Conservation (phyloP, 2,797 vertebrate genomes). For the Tadarida brasiliensis region DNA sequence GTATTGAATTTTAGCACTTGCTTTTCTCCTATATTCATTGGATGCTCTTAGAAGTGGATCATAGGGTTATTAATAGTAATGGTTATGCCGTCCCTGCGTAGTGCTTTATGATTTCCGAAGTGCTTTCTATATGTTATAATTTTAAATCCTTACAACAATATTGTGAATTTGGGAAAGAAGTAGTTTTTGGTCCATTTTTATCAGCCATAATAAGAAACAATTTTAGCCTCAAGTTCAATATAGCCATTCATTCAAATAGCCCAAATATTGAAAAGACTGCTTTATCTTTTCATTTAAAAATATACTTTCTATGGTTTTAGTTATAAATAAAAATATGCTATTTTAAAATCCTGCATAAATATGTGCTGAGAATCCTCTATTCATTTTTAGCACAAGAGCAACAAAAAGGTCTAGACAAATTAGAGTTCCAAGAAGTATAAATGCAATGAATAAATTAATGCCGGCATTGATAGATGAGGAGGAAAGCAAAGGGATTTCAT, state of each 20-base stretch:
- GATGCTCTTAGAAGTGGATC: neutral
- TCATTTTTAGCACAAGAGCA: neutral
- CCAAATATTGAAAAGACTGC: constrained; percentile 56
- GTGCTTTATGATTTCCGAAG: constrained; percentile 36
- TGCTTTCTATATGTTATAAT: constrained; percentile 30
- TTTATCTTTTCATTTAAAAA: constrained; percentile 65
- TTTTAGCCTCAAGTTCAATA: constrained; percentile 40
- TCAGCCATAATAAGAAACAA: constrained; percentile 7
- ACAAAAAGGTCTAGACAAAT: constrained; percentile 47
- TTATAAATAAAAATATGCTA: constrained; percentile 18
- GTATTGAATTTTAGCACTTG: neutral
- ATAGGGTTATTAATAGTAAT: neutral
- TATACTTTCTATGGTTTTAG: neutral
- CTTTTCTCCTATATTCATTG: constrained; percentile 4
- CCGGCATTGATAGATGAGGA: constrained; percentile 46
- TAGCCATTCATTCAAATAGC: constrained; percentile 39
- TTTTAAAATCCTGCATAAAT: constrained; percentile 45
- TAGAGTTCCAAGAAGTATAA: constrained; percentile 61
- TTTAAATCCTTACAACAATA: constrained; percentile 28
- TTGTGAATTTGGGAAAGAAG: constrained; percentile 29
- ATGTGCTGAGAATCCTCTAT: neutral
- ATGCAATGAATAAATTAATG: constrained; percentile 72
- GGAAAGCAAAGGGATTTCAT: neutral
- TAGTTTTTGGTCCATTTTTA: constrained; percentile 43
- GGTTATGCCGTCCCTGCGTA: neutral